These are phyloP conservation scores for Chironex yamaguchii DNA, from an alignment of 30 jellyfish, hydroid and myxozoan species.

Conservation along the genomic window DNA sequence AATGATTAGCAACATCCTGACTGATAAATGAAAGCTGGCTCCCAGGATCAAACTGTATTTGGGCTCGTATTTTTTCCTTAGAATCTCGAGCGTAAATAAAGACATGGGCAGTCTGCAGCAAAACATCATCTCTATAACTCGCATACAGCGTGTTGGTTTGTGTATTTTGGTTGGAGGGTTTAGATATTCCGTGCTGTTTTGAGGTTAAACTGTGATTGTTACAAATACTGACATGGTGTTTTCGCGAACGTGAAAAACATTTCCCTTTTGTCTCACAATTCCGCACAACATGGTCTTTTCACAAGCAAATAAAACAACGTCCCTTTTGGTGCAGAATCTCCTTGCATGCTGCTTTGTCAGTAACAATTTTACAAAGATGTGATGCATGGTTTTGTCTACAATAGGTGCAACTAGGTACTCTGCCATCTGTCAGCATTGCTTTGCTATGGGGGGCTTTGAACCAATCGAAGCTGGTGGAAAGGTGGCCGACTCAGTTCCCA, in stretches of 20 bases:
- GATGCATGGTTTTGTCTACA: conserved; percentile 14
- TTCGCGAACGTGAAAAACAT: conserved; percentile 16
- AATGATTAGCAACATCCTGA: not conserved
- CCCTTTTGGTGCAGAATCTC: conserved; percentile 26
- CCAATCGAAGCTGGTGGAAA: not conserved
- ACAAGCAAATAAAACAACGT: conserved; percentile 1
- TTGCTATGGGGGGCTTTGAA: not conserved
- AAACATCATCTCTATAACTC: not conserved
- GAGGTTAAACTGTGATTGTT: not conserved
- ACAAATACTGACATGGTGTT: conserved; percentile 33
- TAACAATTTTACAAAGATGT: not conserved
- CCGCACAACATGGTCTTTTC: conserved; percentile 11
- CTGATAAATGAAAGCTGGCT: conserved; percentile 12
- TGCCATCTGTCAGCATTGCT: too few relatives aligned
- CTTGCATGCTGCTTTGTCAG: conserved; percentile 8
- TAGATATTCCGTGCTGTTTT: not conserved
- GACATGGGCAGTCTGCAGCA: conserved; percentile 25
- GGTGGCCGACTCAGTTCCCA: conserved; percentile 26
- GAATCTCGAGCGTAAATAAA: not conserved
- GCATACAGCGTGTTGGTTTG: conserved; percentile 1
- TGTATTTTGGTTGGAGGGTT: not conserved
- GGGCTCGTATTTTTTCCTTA: conserved; percentile 2
- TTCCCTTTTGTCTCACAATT: conserved; percentile 13
- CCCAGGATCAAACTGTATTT: conserved; percentile 4
- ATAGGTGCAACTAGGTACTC: conserved; percentile 1